Base-by-base conservation (phyloP, 1,140 invertebrate genomes). In the Plectrocnemia conspersa region DNA sequence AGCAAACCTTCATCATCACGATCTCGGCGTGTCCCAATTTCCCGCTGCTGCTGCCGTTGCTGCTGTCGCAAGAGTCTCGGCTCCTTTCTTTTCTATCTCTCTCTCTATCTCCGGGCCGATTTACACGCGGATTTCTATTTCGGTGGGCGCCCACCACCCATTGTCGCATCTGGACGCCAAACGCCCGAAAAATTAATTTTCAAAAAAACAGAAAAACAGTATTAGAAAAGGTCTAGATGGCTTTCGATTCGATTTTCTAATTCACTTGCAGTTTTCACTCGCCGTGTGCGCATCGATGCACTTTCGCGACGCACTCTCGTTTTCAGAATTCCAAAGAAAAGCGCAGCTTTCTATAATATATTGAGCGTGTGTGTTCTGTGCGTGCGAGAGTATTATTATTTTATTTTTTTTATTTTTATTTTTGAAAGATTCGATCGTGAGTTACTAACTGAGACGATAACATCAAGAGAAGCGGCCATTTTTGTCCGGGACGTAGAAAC, bases 91-190 rank as follows among this genome's bases (percentile, higher is more conserved):
- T 38, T 38, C 7, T 38, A 13, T 38, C 35, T 38, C n/a, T 29
- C 18, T 38, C 35, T 15, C 27, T 29, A n/a, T n/a, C 6, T 29
- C 27, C 27, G 6, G 27, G n/a, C 6, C 27, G 27, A 7, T n/a
- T 29, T 38, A 13, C 35, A 16, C 5, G 11, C 18, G 4, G 18
- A 15, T 16, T 6, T 38, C 35, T 38, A 38, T 38, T 38, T 38
- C 35, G 35, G 35, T 38, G 13, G 35, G 18, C 35, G 18, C 18
- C 15, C 35, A n/a, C 27, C n/a, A 7, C 11, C 35, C 18, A 38
- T 38, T 38, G 35, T 38, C 35, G 13, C 35, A 15, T 38, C 35
- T 38, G 35, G 13, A 38, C 35, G 15, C 35, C 5, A n/a, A n/a
- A n/a, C n/a, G n/a, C n/a, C n/a, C n/a, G n/a, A n/a, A n/a, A n/a